Base-by-base conservation (phyloP, 2,113 vertebrate genomes). In the Epinephelus moara region DNA sequence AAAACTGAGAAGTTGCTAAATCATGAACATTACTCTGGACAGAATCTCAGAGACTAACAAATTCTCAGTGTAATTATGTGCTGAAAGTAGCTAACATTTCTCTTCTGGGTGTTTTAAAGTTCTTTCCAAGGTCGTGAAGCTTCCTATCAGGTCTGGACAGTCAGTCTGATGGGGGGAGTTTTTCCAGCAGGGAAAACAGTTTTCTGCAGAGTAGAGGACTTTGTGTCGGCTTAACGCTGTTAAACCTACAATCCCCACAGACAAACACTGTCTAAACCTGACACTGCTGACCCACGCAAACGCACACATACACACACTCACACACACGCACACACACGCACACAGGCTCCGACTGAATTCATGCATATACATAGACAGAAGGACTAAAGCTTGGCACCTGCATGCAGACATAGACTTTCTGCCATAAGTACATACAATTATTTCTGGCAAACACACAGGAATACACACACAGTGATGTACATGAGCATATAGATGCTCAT, bases 161-260 rank as follows among this genome's bases (percentile, higher is more conserved):
- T 91, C 77, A 37, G 83, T 84, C 68, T 74, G 87, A 86, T 85
- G 66, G 18, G 53, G 81, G 33, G 70, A 68, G 30, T 75, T 78
- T 85, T 87, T 92, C 84, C 86, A 85, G 87, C 70, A 33, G 82
- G 90, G 85, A 87, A 91, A 88, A 88, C 88, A 77, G 81, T 91
- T 94, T 94, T 93, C 88, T 94, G 91, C 92, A 73, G 91, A 90
- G 93, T 83, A 75, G 86, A 85, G 87, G 93, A 93, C 88, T 94
- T 93, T 93, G 85, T 90, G 88, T 91, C 81, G 85, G 92, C 91
- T 94, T 94, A 94, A 76, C 87, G 83, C 84, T 89, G 93, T 94
- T 92, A 93, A 94, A 93, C 92, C 91, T 90, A 78, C 91, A 93
- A 93, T 94, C 92, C 90, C 88, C 66, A 57, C 89, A 92, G 90